These are phyloP conservation scores for Polia nebulosa DNA, from an alignment of 2,888 invertebrate genomes.

Conservation along the genomic window DNA sequence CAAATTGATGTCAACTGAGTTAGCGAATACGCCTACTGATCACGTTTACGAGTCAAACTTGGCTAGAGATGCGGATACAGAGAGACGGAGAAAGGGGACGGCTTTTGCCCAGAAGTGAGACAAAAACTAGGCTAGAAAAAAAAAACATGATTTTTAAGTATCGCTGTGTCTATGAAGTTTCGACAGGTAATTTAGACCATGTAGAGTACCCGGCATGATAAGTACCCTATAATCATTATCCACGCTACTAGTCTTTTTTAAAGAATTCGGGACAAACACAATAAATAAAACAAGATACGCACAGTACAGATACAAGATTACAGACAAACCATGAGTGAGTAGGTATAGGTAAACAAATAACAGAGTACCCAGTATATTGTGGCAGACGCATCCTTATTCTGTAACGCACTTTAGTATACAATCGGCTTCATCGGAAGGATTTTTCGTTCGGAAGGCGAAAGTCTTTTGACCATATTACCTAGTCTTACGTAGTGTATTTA, in stretches of 20 bases:
- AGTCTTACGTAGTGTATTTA: no score
- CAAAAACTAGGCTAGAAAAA: no score
- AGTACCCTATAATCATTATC: not conserved
- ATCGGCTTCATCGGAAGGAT: not conserved
- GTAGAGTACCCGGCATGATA: not conserved
- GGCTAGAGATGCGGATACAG: no score
- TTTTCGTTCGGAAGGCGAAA: no score
- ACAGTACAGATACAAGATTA: slow-evolving; percentile 17
- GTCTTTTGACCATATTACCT: no score
- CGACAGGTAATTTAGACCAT: not conserved
- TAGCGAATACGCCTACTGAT: no score
- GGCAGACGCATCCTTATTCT: not conserved
- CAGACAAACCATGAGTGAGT: slow-evolving; percentile 25
- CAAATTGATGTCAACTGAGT: no score
- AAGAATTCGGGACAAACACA: slow-evolving; percentile 21
- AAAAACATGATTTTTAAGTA: no score
- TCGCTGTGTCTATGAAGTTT: not conserved
- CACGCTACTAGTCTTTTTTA: not conserved
- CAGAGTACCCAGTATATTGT: slow-evolving; percentile 13
- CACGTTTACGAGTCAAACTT: no score
- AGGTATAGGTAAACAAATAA: slow-evolving; percentile 23
- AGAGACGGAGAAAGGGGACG: no score
- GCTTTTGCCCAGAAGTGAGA: no score
- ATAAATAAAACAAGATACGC: slow-evolving; percentile 6
- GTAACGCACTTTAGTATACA: not conserved